phyloP scores from a whole-genome alignment of 1,140 invertebrate species.

The Littorina saxatilis region DNA sequence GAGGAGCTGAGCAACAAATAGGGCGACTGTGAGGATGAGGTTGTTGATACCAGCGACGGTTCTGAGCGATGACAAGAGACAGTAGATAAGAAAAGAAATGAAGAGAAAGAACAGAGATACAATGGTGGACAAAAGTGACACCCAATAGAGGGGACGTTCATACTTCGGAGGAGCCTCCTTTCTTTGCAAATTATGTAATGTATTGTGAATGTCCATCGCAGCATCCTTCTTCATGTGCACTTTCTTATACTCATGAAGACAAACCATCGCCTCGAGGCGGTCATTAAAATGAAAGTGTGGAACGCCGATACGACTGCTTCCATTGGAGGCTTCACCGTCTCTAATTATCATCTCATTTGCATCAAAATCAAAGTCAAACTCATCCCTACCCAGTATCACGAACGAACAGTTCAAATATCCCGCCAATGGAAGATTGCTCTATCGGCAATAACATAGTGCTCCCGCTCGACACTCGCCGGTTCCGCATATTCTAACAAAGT shows the following conservation, averaged over 20 bases:
- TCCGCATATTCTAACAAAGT: too few relatives aligned
- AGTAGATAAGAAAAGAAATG: constrained; percentile 14
- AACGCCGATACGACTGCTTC: not conserved
- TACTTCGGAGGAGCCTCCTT: not conserved
- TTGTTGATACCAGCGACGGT: constrained; percentile 24
- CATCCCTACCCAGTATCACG: too few relatives aligned
- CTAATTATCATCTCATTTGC: not conserved
- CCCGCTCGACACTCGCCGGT: too few relatives aligned
- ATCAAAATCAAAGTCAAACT: not conserved
- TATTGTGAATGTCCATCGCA: not conserved
- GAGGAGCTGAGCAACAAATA: constrained; percentile 19
- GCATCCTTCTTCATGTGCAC: not conserved
- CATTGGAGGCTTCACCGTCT: not conserved
- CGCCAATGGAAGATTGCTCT: too few relatives aligned
- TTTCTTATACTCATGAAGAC: not conserved
- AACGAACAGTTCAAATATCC: too few relatives aligned
- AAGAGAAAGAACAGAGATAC: constrained; percentile 27
- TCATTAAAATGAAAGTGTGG: not conserved
- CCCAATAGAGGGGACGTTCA: not conserved
- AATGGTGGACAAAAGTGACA: not conserved
- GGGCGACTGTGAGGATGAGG: not conserved
- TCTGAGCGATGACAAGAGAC: constrained; percentile 18
- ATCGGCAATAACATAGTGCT: too few relatives aligned
- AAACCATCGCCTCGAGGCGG: not conserved
- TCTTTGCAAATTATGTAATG: too few relatives aligned